phyloP scores from a whole-genome alignment of 1,140 invertebrate genomes.

The Cydia amplana region DNA sequence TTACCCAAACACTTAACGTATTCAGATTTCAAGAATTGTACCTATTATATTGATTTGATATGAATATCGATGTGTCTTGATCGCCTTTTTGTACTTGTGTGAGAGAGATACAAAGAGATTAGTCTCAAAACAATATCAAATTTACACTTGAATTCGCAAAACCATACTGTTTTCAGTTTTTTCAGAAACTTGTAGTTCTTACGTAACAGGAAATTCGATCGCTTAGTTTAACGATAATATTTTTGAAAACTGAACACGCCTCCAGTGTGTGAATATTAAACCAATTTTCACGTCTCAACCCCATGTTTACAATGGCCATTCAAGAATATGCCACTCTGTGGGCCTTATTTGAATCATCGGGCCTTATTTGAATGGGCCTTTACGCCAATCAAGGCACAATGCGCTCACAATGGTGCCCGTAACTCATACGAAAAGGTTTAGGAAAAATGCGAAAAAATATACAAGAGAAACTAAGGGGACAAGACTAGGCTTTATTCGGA shows the following conservation, averaged over 20 bases:
- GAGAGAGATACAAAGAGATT: too few relatives aligned
- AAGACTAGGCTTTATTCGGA: neutral
- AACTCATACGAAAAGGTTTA: slow-evolving; percentile 8
- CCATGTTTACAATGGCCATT: slow-evolving; percentile 2
- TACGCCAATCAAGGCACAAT: slow-evolving; percentile 6
- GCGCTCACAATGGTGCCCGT: neutral
- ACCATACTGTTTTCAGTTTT: too few relatives aligned
- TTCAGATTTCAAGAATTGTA: neutral
- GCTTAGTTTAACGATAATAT: neutral
- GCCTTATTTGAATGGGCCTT: slow-evolving; percentile 4
- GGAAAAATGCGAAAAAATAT: neutral
- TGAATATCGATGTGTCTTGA: too few relatives aligned
- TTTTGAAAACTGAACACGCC: neutral
- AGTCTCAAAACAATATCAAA: too few relatives aligned
- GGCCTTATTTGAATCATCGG: slow-evolving; percentile 5
- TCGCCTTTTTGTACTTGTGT: too few relatives aligned
- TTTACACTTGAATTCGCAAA: too few relatives aligned
- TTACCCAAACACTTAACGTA: neutral
- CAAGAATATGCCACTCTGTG: neutral
- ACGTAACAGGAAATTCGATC: too few relatives aligned
- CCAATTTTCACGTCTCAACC: slow-evolving; percentile 12
- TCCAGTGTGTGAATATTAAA: neutral
- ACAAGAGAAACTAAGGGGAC: neutral
- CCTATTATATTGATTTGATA: too few relatives aligned
- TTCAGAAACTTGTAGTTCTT: too few relatives aligned